Evolutionary conservation across 2,797 vertebrate genomes (phyloP).

Genomic region (Enteromius mattozi): DNA sequence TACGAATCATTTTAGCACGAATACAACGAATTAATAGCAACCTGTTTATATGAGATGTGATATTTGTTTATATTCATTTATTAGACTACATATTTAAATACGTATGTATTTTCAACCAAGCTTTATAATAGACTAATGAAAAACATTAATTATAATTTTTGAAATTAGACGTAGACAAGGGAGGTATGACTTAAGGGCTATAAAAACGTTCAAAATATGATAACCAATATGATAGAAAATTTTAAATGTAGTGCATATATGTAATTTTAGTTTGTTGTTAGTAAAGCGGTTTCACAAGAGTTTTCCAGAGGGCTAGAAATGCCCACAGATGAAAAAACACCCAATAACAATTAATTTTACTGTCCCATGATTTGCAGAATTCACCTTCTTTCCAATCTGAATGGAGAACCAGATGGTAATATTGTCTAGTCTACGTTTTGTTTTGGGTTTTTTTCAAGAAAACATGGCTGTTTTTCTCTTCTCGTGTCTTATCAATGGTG

Average conservation of each 20-base stretch:
- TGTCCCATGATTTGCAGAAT: neutral
- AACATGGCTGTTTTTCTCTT: neutral
- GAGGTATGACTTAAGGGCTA: neutral
- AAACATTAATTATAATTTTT: neutral
- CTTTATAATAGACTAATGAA: neutral
- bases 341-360: neutral
- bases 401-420: constrained; percentile 23
- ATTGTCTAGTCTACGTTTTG: neutral
- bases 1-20: neutral
- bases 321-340: neutral
- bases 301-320: neutral
- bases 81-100: neutral
- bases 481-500: neutral
- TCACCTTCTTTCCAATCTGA: neutral
- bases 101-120: neutral
- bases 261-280: neutral
- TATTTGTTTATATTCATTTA: neutral
- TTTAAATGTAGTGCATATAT: too few relatives aligned
- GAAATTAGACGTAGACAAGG: neutral
- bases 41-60: neutral
- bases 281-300: neutral
- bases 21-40: too few relatives aligned
- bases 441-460: neutral
- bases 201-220: neutral
- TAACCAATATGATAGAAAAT: too few relatives aligned